These are phyloP conservation scores for Lepidocyrtinus sp. DNA, from an alignment of 2,888 invertebrate genomes.

Conservation along the genomic window DNA sequence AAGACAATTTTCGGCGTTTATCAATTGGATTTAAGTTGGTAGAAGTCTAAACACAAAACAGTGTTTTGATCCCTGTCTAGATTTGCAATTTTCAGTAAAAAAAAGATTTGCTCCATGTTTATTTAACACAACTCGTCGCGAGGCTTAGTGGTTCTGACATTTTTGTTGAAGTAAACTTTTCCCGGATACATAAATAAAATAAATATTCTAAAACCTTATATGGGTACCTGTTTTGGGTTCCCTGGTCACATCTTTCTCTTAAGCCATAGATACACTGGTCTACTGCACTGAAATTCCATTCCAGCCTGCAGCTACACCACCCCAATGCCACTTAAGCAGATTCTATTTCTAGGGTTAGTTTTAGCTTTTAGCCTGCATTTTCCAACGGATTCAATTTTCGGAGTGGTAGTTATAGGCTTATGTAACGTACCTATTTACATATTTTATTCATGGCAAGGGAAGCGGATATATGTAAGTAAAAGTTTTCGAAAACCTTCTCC, in stretches of 20 bases:
- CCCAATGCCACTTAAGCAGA: neutral
- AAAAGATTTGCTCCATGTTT: too few relatives aligned
- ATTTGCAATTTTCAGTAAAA: too few relatives aligned
- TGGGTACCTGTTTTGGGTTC: neutral
- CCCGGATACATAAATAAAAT: too few relatives aligned
- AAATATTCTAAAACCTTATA: neutral
- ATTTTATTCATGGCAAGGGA: neutral
- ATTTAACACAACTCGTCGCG: too few relatives aligned
- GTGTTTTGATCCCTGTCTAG: too few relatives aligned
- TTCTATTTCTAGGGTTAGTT: neutral
- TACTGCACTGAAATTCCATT: neutral
- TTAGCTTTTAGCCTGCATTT: neutral
- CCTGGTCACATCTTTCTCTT: too few relatives aligned
- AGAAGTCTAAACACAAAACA: too few relatives aligned
- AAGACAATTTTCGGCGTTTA: too few relatives aligned
- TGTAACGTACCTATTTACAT: slow-evolving; percentile 4
- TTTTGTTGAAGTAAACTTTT: too few relatives aligned
- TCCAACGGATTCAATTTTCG: neutral
- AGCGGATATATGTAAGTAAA: neutral
- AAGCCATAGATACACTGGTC: too few relatives aligned
- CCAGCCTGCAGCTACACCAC: neutral
- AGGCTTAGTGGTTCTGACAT: too few relatives aligned
- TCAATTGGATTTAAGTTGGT: too few relatives aligned
- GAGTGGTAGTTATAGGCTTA: neutral
- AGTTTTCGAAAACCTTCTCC: neutral